phyloP scores from a whole-genome alignment of 2,113 vertebrate species.

The Fukomys damarensis region DNA sequence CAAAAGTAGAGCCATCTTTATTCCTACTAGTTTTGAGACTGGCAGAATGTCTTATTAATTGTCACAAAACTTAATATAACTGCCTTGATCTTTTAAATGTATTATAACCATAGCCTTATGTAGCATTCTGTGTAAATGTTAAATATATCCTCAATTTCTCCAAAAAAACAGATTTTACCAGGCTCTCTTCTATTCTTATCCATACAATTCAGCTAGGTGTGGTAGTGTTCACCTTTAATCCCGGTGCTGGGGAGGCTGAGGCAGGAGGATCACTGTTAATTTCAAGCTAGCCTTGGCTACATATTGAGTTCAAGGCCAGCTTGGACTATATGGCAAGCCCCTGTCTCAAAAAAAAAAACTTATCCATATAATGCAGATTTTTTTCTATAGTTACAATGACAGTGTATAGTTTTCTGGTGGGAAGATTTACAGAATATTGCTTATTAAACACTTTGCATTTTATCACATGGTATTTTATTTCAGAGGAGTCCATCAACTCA shows the following conservation, averaged over 20 bases:
- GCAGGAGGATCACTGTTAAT: not conserved
- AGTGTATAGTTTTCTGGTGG: not conserved
- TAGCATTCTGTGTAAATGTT: slow-evolving; percentile 28
- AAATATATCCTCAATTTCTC: not conserved
- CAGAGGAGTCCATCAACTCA: not conserved
- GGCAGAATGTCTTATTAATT: slow-evolving; percentile 22
- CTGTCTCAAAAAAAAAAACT: not conserved
- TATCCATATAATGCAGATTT: not conserved
- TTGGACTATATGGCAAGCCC: not conserved
- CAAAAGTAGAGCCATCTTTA: not conserved
- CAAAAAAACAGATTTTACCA: slow-evolving; percentile 12
- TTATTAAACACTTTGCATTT: slow-evolving; percentile 16
- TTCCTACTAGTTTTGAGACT: not conserved
- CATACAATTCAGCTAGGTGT: not conserved
- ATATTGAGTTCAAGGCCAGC: not conserved
- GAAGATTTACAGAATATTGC: not conserved
- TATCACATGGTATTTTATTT: slow-evolving; percentile 42
- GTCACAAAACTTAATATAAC: slow-evolving; percentile 23
- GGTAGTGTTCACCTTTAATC: not conserved
- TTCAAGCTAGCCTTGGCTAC: not conserved
- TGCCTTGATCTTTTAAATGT: slow-evolving; percentile 49
- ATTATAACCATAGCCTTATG: slow-evolving; percentile 34
- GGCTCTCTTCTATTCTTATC: not conserved
- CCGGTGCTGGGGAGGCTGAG: not conserved
- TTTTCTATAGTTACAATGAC: slow-evolving; percentile 3